Evolutionary conservation across 2,888 invertebrate species (phyloP), one percentile per base, ranked within the genome.

Genomic region (Itoplectis maculator): DNA sequence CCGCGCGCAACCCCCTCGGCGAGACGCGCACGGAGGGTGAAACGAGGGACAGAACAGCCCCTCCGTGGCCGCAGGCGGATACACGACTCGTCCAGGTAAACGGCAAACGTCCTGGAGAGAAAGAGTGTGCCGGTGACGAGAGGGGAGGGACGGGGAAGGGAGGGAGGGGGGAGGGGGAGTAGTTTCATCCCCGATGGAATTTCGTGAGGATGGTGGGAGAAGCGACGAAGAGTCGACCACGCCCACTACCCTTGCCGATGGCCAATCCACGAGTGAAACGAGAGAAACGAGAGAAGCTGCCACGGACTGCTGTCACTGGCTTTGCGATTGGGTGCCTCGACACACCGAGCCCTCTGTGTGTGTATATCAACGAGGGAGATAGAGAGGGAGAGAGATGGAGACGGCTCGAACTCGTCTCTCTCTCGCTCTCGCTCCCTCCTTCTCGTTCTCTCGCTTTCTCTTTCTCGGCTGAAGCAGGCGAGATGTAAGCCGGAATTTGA

Each of bases 401-500:
- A n/a, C n/a, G n/a, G n/a, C 42, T 42, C 8, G 8, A 1, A 2
- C 42, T 42, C 42, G n/a, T 42, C 42, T 42, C 13, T 42, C 11
- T 42, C 47, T 47, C 47, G 9, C 47, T n/a, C n/a, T n/a, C n/a
- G 9, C 47, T 47, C 47, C n/a, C 5, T 47, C 47, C 5, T 2
- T 47, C 13, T 47, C n/a, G 0, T n/a, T 47, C 47, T 11, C 47
- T 47, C 47, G 13, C 47, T 47, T n/a, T 47, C 47, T 47, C 47
- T 47, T n/a, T n/a, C 47, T 47, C 8, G n/a, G 56, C 42, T 8
- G 66, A 74, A 76, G 68, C 35, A 83, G 76, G 78, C 77, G 81
- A 77, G 79, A 82, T 82, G 81, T 86, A 86, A 85, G 84, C 85
- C 76, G 85, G 84, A 85, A 86, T 86, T 84, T 86, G 83, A 82